Conservation (phyloP, 2,888 invertebrate genomes). For the Dioctria rufipes region DNA sequence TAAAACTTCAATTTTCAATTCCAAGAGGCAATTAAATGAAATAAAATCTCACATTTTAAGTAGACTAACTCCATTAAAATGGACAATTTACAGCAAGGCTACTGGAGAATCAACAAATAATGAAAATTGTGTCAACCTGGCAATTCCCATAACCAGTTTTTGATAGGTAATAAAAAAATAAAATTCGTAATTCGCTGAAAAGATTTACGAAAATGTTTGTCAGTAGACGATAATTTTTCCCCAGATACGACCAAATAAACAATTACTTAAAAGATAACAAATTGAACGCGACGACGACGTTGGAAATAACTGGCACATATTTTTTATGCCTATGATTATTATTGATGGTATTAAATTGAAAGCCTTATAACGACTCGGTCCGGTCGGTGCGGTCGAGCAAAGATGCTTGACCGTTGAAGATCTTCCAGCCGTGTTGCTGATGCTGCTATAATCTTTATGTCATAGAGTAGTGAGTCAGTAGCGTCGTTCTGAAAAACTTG, state of each 20-base stretch:
- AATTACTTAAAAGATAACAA: conserved; percentile 1
- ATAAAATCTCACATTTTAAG: not conserved
- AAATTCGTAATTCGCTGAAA: not conserved
- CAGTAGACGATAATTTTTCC: conserved; percentile 2
- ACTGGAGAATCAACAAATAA: not conserved
- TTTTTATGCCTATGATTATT: not conserved
- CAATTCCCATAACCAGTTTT: conserved; percentile 10
- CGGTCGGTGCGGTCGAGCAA: not conserved
- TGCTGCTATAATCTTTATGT: too few relatives aligned
- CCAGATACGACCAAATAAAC: not conserved
- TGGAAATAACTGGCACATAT: not conserved
- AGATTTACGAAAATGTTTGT: not conserved
- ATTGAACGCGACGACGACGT: not conserved
- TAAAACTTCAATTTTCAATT: too few relatives aligned
- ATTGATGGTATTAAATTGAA: not conserved
- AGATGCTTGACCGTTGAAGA: too few relatives aligned
- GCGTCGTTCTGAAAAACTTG: too few relatives aligned
- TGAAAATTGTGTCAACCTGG: conserved; percentile 5
- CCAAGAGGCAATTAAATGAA: not conserved
- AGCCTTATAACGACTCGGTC: not conserved
- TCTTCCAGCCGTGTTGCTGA: too few relatives aligned
- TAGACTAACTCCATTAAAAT: conserved; percentile 6
- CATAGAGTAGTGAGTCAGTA: too few relatives aligned
- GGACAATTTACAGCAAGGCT: not conserved
- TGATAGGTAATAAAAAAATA: not conserved